phyloP scores from a whole-genome alignment of 1,140 invertebrate genomes.

The Thaumetopoea pityocampa region DNA sequence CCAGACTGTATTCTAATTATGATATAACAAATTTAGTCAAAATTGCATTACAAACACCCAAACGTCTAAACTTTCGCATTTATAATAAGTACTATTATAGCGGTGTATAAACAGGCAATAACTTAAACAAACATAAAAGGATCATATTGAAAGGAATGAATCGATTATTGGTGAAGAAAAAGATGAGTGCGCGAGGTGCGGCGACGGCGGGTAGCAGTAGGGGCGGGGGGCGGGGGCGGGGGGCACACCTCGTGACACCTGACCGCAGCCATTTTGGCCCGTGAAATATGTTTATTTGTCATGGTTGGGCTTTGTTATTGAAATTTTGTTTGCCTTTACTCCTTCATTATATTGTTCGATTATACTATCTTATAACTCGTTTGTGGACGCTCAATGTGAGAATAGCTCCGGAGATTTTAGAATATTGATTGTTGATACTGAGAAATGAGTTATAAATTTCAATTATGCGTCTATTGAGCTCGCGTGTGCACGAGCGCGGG shows the following conservation, averaged over 20 bases:
- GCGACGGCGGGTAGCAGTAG: slow-evolving; percentile 16
- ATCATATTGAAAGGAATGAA: slow-evolving; percentile 57
- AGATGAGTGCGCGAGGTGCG: slow-evolving; percentile 32
- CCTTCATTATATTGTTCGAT: slow-evolving; percentile 74
- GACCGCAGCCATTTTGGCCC: slow-evolving; percentile 73
- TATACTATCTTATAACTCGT: slow-evolving; percentile 65
- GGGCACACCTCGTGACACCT: slow-evolving; percentile 59
- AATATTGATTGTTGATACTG: slow-evolving; percentile 75
- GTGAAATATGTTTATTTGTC: slow-evolving; percentile 76
- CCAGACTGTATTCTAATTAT: too few species aligned
- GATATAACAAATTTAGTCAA: too few species aligned
- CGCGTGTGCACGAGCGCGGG: slow-evolving; percentile 32
- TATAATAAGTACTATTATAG: too few species aligned
- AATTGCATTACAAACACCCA: too few species aligned
- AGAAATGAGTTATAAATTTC: slow-evolving; percentile 75
- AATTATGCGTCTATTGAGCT: slow-evolving; percentile 68
- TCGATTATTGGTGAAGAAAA: slow-evolving; percentile 62
- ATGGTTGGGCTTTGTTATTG: slow-evolving; percentile 73
- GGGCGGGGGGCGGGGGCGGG: slow-evolving; percentile 22
- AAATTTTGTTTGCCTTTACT: slow-evolving; percentile 74
- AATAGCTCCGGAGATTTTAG: slow-evolving; percentile 70
- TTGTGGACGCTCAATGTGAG: slow-evolving; percentile 63
- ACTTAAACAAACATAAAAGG: slow-evolving; percentile 55
- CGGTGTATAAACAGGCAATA: slow-evolving; percentile 20
- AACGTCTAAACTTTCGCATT: too few species aligned